Evolutionary conservation across 2,888 invertebrate genomes (phyloP), one percentile per base, ranked within the genome.

Genomic region (Bruchidius siliquastri): DNA sequence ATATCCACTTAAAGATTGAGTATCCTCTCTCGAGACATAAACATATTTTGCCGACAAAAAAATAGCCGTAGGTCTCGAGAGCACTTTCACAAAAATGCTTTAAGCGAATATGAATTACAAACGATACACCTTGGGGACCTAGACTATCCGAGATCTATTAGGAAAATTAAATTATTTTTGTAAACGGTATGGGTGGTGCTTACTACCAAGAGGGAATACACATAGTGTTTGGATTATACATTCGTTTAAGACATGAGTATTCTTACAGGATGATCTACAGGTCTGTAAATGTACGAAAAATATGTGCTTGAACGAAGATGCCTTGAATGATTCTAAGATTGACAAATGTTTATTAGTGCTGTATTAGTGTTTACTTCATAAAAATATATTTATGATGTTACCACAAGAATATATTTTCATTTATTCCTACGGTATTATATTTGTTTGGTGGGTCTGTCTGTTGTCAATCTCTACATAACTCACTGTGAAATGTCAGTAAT

Each of bases 121-220:
- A 77, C 77, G 77, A 75, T 75, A 76, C 74, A 74, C 78, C 70
- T 76, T 2, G 13, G 79, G 72, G 77, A 74, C 74, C 30, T 22
- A 70, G 74, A 67, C 21, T 68, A 68, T 68, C 21, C 20, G 22
- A 74, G 68, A 76, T 77, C 80, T 80, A 80, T 82, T 81, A 81
- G 76, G 76, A 74, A 80, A 79, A 82, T 82, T 80, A 81, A 81
- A 82, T 82, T 81, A 80, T 80, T 78, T 82, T 81, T 82, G 79
- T 81, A 81, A 79, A 82, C 80, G 71, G 70, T 68, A 21, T 68
- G 6, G 1, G 4, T 18, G 68, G 20, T 22, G 68, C 8, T 49
- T 13, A 49, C 18, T 13, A 13, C 10, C 49, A 49, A 8, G 49
- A 49, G 49, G 49, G 18, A 49, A 18, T 49, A 13, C 49, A 8